Conservation (phyloP, 2,113 vertebrate species). For the Tamias sibiricus region DNA sequence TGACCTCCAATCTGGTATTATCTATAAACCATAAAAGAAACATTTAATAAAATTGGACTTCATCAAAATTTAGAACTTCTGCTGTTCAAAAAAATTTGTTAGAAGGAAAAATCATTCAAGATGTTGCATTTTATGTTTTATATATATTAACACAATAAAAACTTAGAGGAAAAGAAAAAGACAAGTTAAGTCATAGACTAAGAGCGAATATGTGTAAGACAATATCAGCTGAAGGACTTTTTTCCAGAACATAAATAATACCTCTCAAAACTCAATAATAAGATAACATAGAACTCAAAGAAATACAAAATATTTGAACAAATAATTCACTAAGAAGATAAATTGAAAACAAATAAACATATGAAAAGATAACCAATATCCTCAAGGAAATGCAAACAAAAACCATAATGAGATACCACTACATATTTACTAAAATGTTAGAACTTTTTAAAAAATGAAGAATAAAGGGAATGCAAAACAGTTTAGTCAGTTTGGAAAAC, state of each 20-base stretch:
- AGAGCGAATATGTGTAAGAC: background rate
- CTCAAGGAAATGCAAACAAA: background rate
- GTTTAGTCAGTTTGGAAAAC: background rate
- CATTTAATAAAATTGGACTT: background rate
- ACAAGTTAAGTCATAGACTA: background rate
- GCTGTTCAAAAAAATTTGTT: background rate
- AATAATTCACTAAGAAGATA: background rate
- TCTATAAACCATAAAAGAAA: background rate
- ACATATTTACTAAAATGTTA: background rate
- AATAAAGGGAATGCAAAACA: background rate
- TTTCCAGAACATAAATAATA: background rate
- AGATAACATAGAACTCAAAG: background rate
- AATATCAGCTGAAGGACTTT: background rate
- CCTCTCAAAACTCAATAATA: background rate
- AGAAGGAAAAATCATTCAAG: background rate
- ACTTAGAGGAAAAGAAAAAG: background rate
- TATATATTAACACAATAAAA: background rate
- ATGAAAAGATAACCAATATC: background rate
- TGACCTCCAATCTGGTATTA: background rate
- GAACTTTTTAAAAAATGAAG: background rate
- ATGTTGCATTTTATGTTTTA: background rate
- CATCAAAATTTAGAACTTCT: constrained; percentile 2
- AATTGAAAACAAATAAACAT: background rate
- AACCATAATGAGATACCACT: background rate
- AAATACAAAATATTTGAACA: background rate